Base-by-base conservation (phyloP, 64 coral and sea anemone genomes). In the Exaiptasia diaphana region DNA sequence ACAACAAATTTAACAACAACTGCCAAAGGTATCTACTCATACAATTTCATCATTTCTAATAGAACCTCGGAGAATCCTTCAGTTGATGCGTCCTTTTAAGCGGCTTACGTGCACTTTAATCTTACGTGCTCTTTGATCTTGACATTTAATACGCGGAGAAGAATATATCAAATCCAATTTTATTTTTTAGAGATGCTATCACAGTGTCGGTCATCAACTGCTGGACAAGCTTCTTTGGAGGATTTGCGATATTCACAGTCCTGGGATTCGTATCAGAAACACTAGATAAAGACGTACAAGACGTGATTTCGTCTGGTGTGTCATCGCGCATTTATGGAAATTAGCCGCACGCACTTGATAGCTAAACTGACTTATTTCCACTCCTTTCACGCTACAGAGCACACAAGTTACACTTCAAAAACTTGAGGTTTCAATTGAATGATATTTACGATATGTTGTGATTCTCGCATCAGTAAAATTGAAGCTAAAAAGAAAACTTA, bases 1-100 rank as follows among this genome's bases (percentile, higher is more conserved):
- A 88, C 28, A 97, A 97, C n/a, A 60, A 79, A 2, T 77, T 49
- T 50, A 32, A 81, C 15, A 97, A 91, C 57, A 92, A 91, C 29
- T 83, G 89, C n/a, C 57, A 97, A 60, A 88, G 83, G 88, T 97
- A 70, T n/a, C n/a, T n/a, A n/a, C n/a, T n/a, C n/a, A n/a, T n/a
- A n/a, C n/a, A n/a, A n/a, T n/a, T n/a, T n/a, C n/a, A n/a, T n/a
- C n/a, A n/a, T n/a, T n/a, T n/a, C n/a, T n/a, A n/a, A n/a, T n/a
- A n/a, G n/a, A n/a, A n/a, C n/a, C n/a, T n/a, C n/a, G n/a, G n/a
- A n/a, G n/a, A n/a, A n/a, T n/a, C n/a, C n/a, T 12, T 10, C 49
- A 12, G n/a, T 52, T 10, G n/a, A 52, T 52, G n/a, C 49, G 49
- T 52, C n/a, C n/a, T 52, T 52, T 52, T 52, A 12, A n/a, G n/a